Conservation (phyloP, 2,797 vertebrate species). For the Thalassophryne amazonica region DNA sequence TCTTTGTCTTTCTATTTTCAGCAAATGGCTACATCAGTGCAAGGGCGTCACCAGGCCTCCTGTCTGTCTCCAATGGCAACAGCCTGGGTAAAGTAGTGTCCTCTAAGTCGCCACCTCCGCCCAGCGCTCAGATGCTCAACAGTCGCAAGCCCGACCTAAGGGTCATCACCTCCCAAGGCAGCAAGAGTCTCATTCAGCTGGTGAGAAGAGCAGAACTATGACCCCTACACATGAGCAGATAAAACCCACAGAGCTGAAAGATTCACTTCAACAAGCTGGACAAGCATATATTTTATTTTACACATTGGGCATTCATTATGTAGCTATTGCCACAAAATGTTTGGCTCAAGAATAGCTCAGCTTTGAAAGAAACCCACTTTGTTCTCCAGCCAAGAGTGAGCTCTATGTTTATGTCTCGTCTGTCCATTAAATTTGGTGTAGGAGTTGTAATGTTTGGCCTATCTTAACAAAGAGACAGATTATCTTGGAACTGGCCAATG, state of each 20-base stretch:
- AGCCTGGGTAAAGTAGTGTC: slow-evolving; percentile 89
- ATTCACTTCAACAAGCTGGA: too few species aligned
- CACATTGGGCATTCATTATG: too few species aligned
- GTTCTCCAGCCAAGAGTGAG: too few species aligned
- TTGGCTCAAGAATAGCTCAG: too few species aligned
- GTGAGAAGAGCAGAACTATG: slow-evolving; percentile 74
- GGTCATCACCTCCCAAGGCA: slow-evolving; percentile 94
- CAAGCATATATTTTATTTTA: too few species aligned
- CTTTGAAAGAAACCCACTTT: too few species aligned
- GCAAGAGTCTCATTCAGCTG: slow-evolving; percentile 94
- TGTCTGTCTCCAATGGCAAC: slow-evolving; percentile 93
- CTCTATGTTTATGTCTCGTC: too few species aligned
- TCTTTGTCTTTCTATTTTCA: slow-evolving; percentile 35
- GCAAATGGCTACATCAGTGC: slow-evolving; percentile 95
- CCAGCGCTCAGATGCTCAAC: slow-evolving; percentile 82
- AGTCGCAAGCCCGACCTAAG: slow-evolving; percentile 94
- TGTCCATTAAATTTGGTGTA: too few species aligned
- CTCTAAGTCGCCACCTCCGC: slow-evolving; percentile 85
- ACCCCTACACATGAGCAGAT: slow-evolving; percentile 6
- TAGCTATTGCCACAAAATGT: too few species aligned
- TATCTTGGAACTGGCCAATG: too few species aligned
- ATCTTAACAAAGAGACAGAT: too few species aligned
- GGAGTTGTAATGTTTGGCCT: too few species aligned
- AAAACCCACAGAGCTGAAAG: background rate
- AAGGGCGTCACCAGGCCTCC: slow-evolving; percentile 91